Base-by-base conservation (phyloP, 2,888 invertebrate species). In the Panorpa germanica region DNA sequence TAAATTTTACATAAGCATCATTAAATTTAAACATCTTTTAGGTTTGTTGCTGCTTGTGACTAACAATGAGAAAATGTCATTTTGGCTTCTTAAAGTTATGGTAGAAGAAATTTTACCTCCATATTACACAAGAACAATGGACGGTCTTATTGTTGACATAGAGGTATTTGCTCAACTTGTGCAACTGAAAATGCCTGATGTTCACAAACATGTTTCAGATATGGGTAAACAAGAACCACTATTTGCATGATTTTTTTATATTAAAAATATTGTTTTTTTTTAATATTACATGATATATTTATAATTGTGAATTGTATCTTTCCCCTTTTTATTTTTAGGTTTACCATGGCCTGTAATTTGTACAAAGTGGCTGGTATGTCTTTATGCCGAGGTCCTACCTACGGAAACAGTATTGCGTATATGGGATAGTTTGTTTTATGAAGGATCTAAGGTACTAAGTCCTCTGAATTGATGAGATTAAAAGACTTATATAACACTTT, bases 341-440 rank as follows among this genome's bases (percentile, higher is more conserved):
- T 64, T 90, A 42, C 81, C 85, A 9, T 90, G 88, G 80, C 76
- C 85, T 31, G 76, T 91, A 34, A 75, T 90, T 43, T 76, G 80
- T 16, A 88, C 88, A 34, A 93, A 91, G 57, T 93, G 91, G 91
- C 90, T 93, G 49, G 78, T 93, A 42, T 93, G 91, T 48, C 60
- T 91, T 29, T 91, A 78, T 55, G 82, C 85, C 29, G 91, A 93
- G 61, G 88, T 90, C 31, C 61, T 93, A 35, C 91, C 91, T 2
- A 75, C 82, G 34, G 91, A 93, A 70, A 93, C 93, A 5, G 88
- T 90, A 23, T 59, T 91, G 13, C 65, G 93, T 45, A 80, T 93
- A 54, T 93, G 93, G 91, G 93, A 95, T 54, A 88, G 90, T 47
- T 57, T 93, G 35, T 91, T 95, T 57, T 77, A 80, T 43, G 93